These are phyloP conservation scores for Parauchenoglanis punctatus DNA, from an alignment of 2,797 vertebrate genomes.

Conservation along the genomic window DNA sequence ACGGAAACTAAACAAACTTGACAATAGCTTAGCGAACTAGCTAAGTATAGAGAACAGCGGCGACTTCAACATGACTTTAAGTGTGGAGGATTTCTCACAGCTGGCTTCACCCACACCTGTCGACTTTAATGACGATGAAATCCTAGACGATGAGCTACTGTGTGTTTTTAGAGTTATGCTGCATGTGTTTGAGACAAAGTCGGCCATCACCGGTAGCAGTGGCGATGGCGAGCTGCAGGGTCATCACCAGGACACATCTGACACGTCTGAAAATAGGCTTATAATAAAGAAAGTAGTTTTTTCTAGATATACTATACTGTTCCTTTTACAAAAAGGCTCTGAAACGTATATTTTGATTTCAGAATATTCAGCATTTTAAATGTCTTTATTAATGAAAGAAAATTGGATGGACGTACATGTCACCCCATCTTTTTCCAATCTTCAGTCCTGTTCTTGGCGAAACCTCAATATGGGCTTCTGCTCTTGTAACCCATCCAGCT, in stretches of 20 bases:
- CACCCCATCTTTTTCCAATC: neutral
- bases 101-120: neutral
- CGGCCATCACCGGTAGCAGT: neutral
- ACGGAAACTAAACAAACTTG: neutral
- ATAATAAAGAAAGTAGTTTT: neutral
- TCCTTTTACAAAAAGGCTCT: neutral
- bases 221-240: neutral
- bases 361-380: neutral
- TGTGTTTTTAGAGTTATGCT: neutral
- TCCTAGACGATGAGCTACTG: neutral
- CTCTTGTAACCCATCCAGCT: neutral
- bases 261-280: neutral
- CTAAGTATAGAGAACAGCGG: neutral
- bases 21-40: neutral
- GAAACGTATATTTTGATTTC: neutral
- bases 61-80: neutral
- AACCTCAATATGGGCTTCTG: neutral
- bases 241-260: neutral
- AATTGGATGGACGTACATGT: neutral
- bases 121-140: constrained; percentile 1
- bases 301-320: neutral
- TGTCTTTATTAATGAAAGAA: neutral
- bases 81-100: neutral
- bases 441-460: neutral
- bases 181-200: no score